Evolutionary conservation across 2,797 vertebrate species (phyloP).

Genomic region (Esox lucius): DNA sequence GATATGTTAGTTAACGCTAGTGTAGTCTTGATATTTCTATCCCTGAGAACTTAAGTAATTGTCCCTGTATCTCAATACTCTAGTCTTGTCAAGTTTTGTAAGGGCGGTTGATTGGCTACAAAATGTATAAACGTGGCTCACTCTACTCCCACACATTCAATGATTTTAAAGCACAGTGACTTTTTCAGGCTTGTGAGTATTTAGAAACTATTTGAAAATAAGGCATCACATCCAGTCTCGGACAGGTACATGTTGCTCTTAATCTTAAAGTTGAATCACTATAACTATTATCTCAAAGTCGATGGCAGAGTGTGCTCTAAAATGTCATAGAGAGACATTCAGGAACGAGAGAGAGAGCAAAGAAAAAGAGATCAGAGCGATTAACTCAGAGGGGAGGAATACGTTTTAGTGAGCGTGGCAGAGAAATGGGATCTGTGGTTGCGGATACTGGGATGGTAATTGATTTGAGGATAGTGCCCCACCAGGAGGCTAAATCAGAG

Average conservation of each 20-base stretch:
- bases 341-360: constrained; percentile 71
- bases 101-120: background rate
- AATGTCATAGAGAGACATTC: constrained; percentile 52
- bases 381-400: constrained; percentile 55
- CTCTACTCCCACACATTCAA: background rate
- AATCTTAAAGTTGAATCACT: too few species aligned
- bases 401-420: constrained; percentile 72
- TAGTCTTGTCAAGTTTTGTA: background rate
- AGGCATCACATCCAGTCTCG: background rate
- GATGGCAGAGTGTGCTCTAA: constrained; percentile 27
- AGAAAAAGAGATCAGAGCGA: constrained; percentile 19
- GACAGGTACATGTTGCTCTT: background rate
- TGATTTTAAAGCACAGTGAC: background rate
- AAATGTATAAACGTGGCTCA: background rate
- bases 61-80: background rate
- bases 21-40: background rate
- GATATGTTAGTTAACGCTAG: background rate
- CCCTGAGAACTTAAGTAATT: background rate
- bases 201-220: background rate
- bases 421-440: constrained; percentile 71
- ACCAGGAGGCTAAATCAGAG: constrained; percentile 44
- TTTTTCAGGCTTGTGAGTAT: background rate
- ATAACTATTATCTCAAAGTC: too few species aligned
- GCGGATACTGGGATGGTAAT: constrained; percentile 66
- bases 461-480: constrained; percentile 66